Evolutionary conservation across 1,140 invertebrate genomes (phyloP), one percentile per base, ranked within the genome.

Genomic region (Eueides isabella): DNA sequence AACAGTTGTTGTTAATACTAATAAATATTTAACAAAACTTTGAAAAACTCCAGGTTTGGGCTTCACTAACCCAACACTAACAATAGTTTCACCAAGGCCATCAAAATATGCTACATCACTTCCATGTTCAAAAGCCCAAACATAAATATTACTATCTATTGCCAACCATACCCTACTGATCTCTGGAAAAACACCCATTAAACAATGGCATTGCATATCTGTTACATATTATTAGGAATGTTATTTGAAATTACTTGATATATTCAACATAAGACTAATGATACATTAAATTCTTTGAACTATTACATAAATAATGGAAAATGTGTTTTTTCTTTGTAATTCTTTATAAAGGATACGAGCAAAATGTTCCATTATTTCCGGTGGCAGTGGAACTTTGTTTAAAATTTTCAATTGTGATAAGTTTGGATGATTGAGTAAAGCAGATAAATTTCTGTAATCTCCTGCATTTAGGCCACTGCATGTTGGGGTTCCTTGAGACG

Each of bases 71-170:
- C 97, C 97, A 26, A 97, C 97, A 89, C 96, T 96, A 12, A 98
- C 94, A 83, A 99, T 98, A 19, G 97, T 97, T 86, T 98, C 97
- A 85, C 96, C 97, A 1, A 98, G 93, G 0, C 98, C 97, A 95
- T 99, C 98, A 93, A 97, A 99, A 92, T 98, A 98, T 6, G 98
- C 97, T 14, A 98, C 95, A 95, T 99, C 98, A 76, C 96, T 95
- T 31, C 97, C 97, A 89, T 98, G 96, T 92, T 98, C 97, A 94
- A 98, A 99, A 55, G 97, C 97, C 98, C 98, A 99, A 2, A 99
- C 95, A 94, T 99, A 99, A 80, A 99, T 97, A 94, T 99, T 98
- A 85, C 97, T 99, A 86, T 99, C 99, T 84, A 99, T 98, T 29
- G 98, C 98, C 23, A 99, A 91, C 98, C 98, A 99, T 0, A 98